phyloP scores from a whole-genome alignment of 1,140 invertebrate genomes.

The Neodiprion lecontei region DNA sequence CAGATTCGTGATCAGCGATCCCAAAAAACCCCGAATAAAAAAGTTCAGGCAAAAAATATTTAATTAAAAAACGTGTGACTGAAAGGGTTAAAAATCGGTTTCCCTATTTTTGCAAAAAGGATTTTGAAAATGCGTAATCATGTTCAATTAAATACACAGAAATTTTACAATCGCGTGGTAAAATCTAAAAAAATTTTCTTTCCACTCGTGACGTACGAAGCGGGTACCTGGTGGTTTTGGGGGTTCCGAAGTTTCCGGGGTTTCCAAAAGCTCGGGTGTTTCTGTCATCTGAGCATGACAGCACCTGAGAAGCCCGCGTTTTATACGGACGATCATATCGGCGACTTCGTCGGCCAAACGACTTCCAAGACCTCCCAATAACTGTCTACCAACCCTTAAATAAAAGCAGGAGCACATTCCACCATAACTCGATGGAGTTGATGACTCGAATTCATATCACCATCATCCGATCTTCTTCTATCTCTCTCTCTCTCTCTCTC shows the following conservation, averaged over 20 bases:
- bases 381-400: slow-evolving; percentile 47
- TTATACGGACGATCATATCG: slow-evolving; percentile 53
- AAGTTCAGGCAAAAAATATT: too few species aligned
- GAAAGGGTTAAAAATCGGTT: background rate
- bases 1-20: too few species aligned
- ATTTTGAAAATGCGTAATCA: background rate
- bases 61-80: too few species aligned
- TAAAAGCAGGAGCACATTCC: slow-evolving; percentile 57
- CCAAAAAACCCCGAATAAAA: too few species aligned
- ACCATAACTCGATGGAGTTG: slow-evolving; percentile 29
- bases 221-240: slow-evolving; percentile 47
- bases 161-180: background rate
- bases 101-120: slow-evolving; percentile 26
- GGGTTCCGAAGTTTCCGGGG: slow-evolving; percentile 7
- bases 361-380: slow-evolving; percentile 44
- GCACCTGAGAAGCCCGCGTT: slow-evolving; percentile 45
- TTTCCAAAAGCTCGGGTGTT: background rate
- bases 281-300: slow-evolving; percentile 31
- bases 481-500: background rate
- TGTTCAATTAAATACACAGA: too few species aligned
- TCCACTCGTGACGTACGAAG: background rate
- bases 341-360: slow-evolving; percentile 48
- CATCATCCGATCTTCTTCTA: background rate
- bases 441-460: background rate
- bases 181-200: background rate